Evolutionary conservation across 2,797 vertebrate species (phyloP).

Genomic region (Acanthis flammea): DNA sequence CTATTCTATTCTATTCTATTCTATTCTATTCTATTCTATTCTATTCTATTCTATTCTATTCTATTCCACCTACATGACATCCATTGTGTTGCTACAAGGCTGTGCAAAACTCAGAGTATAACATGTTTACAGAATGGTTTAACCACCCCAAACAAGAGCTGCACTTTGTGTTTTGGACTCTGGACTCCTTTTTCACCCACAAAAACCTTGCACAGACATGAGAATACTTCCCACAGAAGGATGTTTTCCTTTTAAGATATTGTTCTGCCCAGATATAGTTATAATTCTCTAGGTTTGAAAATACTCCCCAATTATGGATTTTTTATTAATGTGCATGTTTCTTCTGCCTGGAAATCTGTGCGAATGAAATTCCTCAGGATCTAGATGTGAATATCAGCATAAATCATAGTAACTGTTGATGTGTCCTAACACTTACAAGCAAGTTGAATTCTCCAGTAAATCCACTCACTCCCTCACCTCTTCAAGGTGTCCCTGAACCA

Average conservation of each 20-base stretch:
- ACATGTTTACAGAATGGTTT: not conserved
- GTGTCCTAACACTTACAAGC: not conserved
- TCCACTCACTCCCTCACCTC: not conserved
- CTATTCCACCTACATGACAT: not conserved
- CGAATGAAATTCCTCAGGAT: not conserved
- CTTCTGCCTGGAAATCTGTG: not conserved
- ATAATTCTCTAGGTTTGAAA: not conserved
- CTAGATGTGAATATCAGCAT: not conserved
- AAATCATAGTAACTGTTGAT: not conserved
- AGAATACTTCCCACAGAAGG: not conserved
- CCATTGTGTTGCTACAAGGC: not conserved
- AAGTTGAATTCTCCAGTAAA: not conserved
- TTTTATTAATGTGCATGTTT: not conserved
- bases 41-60: too few species aligned
- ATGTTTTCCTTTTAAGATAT: not conserved
- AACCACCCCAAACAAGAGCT: not conserved
- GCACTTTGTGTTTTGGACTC: not conserved
- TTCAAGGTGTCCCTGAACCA: constrained; percentile 10
- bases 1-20: too few species aligned
- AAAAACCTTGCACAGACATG: not conserved
- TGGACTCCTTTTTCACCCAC: not conserved
- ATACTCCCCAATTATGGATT: not conserved
- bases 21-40: not conserved
- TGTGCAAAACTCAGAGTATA: not conserved
- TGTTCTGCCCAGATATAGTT: not conserved